Base-by-base conservation (phyloP, 2,113 vertebrate genomes). In the Crotalus tigris region DNA sequence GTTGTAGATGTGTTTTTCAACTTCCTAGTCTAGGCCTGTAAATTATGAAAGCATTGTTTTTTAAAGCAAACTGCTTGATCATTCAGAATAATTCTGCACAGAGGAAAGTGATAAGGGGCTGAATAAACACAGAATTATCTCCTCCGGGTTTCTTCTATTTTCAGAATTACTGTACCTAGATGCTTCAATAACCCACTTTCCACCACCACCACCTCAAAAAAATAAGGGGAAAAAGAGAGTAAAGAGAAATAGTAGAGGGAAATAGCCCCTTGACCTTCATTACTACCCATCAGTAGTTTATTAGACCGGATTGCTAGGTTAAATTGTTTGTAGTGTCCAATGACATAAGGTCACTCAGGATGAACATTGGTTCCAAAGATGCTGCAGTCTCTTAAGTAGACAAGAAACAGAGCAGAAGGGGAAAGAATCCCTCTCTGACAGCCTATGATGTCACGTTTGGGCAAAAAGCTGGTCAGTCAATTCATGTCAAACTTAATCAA, bases 61-160 rank as follows among this genome's bases (percentile, higher is more conserved):
- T 49, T 0, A 0, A 23, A 87, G 91, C 0, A 0, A 24, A 86
- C 1, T 0, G 54, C 15, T 0, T 0, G 29, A 9, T 81, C 3
- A 7, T 81, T 81, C 2, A 15, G 75, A 81, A 81, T 81, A 81
- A 81, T 58, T 29, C 85, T 1, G 0, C 89, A 58, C 55, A 11
- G 7, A 21, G 0, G 69, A 44, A 94, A 49, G 11, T 59, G 75
- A 4, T 0, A 33, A 29, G 1, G 44, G 13, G 91, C 64, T 33
- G 75, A 85, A 92, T n/a, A 3, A 75, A 87, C 92, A 81, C 49
- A 64, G 0, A 92, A 64, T 61, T 33, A 49, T 49, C 24, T 10
- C 57, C 11, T 21, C 26, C 64, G 0, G 0, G 17, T 29, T 1
- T 0, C 91, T 91, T 33, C 12, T 46, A 39, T 88, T 55, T 88